Evolutionary conservation across 2,888 invertebrate species (phyloP), one percentile per base, ranked within the genome.

Genomic region (Anoplius nigerrimus): DNA sequence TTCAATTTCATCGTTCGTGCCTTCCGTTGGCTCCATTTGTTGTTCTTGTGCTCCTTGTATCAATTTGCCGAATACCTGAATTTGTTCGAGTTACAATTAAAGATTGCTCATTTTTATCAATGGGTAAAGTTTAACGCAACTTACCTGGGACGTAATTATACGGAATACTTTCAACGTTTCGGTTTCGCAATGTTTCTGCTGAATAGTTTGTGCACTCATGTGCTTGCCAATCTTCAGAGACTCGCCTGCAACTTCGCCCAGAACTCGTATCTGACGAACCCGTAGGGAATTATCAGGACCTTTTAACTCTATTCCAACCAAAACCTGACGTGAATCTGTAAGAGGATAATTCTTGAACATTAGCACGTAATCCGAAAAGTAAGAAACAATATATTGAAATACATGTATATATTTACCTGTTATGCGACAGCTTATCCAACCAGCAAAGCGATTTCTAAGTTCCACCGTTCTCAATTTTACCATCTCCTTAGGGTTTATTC

Each of bases 81-180:
- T 27, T 34, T 34, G 6, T 34, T 6, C 1, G 11, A 34, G 11
- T 34, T 3, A 1, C 6, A 2, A 34, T 66, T 48, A 48, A n/a
- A 15, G 48, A 20, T 48, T n/a, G n/a, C n/a, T n/a, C n/a, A n/a
- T n/a, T n/a, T n/a, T n/a, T n/a, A n/a, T n/a, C 3, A 16, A 2
- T 11, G 1, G 8, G 48, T 52, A 4, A 21, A 16, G 2, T 21
- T n/a, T n/a, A n/a, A 6, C 21, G 16, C 0, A 16, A 57, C n/a
- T 48, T 86, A 94, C 95, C 92, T 97, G 96, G 53, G 95, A 94
- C 0, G 98, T 98, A 45, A 98, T 94, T 6, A 98, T 91, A 15
- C 98, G 91, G 88, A 98, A 98, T 0, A 98, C 98, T 74, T 96
- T 91, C 48, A 98, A 90, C 0, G 98, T 98, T 89, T 98, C 98